Conservation (phyloP, 2,797 vertebrate species). For the Gymnoscopelus braueri region DNA sequence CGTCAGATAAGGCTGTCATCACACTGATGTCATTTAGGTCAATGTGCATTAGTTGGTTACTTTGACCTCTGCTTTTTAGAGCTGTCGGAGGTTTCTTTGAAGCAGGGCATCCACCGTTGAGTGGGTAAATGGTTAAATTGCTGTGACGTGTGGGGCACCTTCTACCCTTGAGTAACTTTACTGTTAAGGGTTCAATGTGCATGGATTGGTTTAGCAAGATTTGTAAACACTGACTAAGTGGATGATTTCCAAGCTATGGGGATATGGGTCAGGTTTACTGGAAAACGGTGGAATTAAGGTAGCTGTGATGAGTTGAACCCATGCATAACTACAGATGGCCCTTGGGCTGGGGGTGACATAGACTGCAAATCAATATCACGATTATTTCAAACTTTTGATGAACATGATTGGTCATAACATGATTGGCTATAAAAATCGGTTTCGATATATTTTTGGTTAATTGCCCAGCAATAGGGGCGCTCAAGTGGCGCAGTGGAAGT, state of each 20-base stretch:
- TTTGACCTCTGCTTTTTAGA: conserved; percentile 72
- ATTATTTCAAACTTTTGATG: too few relatives aligned
- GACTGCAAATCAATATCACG: too few relatives aligned
- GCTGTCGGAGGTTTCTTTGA: conserved; percentile 50
- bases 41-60: conserved; percentile 60
- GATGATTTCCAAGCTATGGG: not conserved
- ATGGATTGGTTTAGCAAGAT: conserved; percentile 14
- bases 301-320: not conserved
- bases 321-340: not conserved
- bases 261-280: not conserved
- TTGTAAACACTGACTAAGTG: conserved; percentile 1
- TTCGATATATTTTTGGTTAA: too few relatives aligned
- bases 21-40: conserved; percentile 75
- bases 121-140: conserved; percentile 44
- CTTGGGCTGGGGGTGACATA: too few relatives aligned
- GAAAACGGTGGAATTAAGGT: not conserved
- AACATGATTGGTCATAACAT: too few relatives aligned
- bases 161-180: conserved; percentile 9
- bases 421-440: too few relatives aligned
- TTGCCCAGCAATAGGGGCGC: too few relatives aligned
- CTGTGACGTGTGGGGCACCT: conserved; percentile 19
- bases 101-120: conserved; percentile 48
- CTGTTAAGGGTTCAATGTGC: not conserved
- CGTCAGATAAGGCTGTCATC: conserved; percentile 70
- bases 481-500: too few relatives aligned